Conservation (phyloP, 2,797 vertebrate genomes). For the Silurus lanzhouensis region DNA sequence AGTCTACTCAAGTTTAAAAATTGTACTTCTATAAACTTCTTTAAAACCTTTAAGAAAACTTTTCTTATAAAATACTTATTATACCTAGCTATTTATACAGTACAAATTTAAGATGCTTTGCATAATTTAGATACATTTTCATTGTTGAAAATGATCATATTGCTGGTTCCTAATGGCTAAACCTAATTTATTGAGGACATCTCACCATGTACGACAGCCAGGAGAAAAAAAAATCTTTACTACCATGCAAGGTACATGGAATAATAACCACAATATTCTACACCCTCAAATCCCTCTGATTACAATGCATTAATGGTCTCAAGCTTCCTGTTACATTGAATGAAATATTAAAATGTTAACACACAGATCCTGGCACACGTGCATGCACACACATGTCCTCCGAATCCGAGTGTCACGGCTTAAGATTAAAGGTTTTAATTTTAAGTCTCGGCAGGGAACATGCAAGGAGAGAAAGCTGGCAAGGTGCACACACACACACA, state of each 20-base stretch:
- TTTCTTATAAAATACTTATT: too few relatives aligned
- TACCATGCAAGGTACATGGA: not conserved
- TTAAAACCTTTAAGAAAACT: too few relatives aligned
- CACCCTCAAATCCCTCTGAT: not conserved
- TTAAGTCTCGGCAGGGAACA: conserved; percentile 2
- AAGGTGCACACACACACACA: conserved; percentile 9
- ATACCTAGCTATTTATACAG: too few relatives aligned
- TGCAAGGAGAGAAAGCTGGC: not conserved
- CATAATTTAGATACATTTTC: too few relatives aligned
- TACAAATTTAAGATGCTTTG: too few relatives aligned
- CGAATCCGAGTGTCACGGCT: not conserved
- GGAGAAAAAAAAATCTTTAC: not conserved
- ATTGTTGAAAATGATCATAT: too few relatives aligned
- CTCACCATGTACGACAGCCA: not conserved
- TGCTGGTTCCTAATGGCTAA: too few relatives aligned
- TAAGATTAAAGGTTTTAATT: conserved; percentile 15
- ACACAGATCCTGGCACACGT: not conserved
- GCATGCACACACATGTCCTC: not conserved
- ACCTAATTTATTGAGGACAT: not conserved
- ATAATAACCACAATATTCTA: not conserved
- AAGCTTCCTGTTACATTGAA: not conserved
- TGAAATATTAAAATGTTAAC: not conserved
- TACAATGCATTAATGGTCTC: not conserved
- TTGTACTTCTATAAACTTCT: too few relatives aligned
- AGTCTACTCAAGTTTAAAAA: not conserved